These are phyloP conservation scores for Ictidomys tridecemlineatus DNA, from an alignment of 2,113 vertebrate species.

Conservation along the genomic window DNA sequence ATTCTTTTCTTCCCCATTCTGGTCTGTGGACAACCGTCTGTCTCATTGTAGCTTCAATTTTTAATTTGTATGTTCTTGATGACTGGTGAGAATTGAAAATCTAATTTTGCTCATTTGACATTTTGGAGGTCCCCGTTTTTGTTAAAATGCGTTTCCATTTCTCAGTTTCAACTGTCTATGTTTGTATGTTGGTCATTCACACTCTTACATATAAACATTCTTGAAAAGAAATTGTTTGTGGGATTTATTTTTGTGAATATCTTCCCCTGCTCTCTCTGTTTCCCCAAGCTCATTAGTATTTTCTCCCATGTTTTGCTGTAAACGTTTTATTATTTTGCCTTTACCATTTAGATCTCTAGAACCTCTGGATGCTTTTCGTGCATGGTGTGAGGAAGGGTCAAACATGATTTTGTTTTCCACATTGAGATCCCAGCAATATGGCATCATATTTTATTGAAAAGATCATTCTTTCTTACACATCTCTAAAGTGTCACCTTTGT, in stretches of 20 bases:
- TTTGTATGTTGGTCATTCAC: background rate
- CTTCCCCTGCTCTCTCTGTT: background rate
- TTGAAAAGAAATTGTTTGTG: background rate
- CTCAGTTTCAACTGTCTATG: background rate
- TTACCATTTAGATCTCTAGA: constrained; percentile 36
- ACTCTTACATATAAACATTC: background rate
- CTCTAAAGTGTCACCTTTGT: constrained; percentile 1
- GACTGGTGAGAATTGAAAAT: background rate
- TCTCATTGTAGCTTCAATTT: constrained; percentile 38
- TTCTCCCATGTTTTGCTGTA: background rate
- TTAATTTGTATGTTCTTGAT: background rate
- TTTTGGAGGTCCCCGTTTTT: background rate
- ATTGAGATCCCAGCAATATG: background rate
- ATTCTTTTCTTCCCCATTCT: background rate
- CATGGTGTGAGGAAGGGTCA: constrained; percentile 2
- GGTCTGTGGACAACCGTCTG: background rate
- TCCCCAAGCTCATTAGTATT: constrained; percentile 3
- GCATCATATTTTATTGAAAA: background rate
- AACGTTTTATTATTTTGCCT: constrained; percentile 25
- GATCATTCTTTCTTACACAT: background rate
- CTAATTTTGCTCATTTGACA: background rate
- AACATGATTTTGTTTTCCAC: background rate
- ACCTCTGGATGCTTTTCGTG: background rate
- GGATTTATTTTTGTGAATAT: background rate
- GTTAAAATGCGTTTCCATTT: background rate